Conservation (phyloP, 1,140 invertebrate genomes). For the Euborellia annulipes region DNA sequence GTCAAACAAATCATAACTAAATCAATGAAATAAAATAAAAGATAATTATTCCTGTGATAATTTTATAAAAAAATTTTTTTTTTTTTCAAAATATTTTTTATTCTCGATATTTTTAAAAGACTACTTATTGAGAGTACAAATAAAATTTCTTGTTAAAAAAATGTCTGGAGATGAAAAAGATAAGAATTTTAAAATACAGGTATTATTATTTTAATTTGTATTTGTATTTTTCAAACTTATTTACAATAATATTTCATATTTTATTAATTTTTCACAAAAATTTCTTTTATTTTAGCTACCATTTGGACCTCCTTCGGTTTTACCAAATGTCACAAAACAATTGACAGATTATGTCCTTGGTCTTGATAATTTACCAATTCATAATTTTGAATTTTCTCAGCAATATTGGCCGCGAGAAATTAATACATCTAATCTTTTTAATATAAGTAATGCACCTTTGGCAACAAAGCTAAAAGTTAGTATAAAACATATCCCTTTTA, state of each 20-base stretch:
- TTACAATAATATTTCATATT: neutral
- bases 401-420: slow-evolving; percentile 38
- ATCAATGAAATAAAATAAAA: too few species aligned
- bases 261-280: neutral
- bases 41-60: too few species aligned
- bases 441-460: slow-evolving; percentile 30
- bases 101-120: too few species aligned
- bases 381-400: slow-evolving; percentile 38
- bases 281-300: slow-evolving; percentile 23
- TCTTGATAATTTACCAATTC: slow-evolving; percentile 43
- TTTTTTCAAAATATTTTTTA: too few species aligned
- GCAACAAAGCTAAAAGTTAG: slow-evolving; percentile 32
- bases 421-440: slow-evolving; percentile 32
- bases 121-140: too few species aligned
- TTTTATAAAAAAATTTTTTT: too few species aligned
- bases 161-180: too few species aligned
- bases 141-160: too few species aligned
- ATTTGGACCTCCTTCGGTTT: slow-evolving; percentile 36
- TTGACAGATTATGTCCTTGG: slow-evolving; percentile 39
- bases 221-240: too few species aligned
- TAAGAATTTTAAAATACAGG: too few species aligned
- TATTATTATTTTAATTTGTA: neutral
- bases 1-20: too few species aligned
- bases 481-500: slow-evolving; percentile 4
- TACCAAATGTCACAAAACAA: slow-evolving; percentile 35